Conservation (phyloP, 2,113 vertebrate species). For the Caretta caretta region DNA sequence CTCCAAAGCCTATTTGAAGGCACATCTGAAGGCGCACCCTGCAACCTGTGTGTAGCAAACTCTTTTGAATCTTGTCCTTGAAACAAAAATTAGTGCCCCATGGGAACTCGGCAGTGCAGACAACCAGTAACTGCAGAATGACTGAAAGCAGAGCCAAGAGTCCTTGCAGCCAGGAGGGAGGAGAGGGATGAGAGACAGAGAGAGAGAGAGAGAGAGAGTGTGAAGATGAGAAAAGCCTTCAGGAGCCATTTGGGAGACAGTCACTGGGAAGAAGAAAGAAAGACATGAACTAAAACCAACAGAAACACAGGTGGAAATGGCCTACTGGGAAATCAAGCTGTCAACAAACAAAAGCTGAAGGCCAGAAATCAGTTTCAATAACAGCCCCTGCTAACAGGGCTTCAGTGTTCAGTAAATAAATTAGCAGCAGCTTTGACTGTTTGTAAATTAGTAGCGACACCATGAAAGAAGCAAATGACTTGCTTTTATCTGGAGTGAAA, state of each 20-base stretch:
- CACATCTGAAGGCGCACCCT: slow-evolving; percentile 83
- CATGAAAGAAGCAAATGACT: slow-evolving; percentile 80
- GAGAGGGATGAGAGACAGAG: slow-evolving; percentile 80
- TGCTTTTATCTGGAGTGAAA: slow-evolving; percentile 80
- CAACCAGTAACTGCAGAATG: slow-evolving; percentile 81
- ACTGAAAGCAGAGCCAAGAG: slow-evolving; percentile 82
- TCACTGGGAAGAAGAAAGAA: slow-evolving; percentile 80
- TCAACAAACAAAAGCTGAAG: slow-evolving; percentile 87
- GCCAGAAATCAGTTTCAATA: slow-evolving; percentile 78
- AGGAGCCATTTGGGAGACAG: slow-evolving; percentile 83
- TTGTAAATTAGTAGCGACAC: slow-evolving; percentile 85
- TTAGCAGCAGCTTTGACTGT: slow-evolving; percentile 80
- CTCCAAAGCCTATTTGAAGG: slow-evolving; percentile 82
- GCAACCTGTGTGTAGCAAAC: slow-evolving; percentile 82
- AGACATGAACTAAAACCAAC: slow-evolving; percentile 81
- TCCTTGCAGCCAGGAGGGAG: slow-evolving; percentile 83
- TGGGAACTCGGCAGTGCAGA: slow-evolving; percentile 81
- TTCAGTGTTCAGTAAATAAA: slow-evolving; percentile 84
- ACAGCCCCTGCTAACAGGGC: slow-evolving; percentile 78
- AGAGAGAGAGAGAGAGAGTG: slow-evolving; percentile 77
- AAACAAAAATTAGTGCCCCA: slow-evolving; percentile 82
- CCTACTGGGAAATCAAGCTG: slow-evolving; percentile 88
- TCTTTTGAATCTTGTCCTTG: slow-evolving; percentile 86
- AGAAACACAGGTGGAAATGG: slow-evolving; percentile 86
- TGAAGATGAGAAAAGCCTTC: slow-evolving; percentile 86